Evolutionary conservation across 2,113 vertebrate species (phyloP), one percentile per base, ranked within the genome.

Genomic region (Pangasianodon gigas): DNA sequence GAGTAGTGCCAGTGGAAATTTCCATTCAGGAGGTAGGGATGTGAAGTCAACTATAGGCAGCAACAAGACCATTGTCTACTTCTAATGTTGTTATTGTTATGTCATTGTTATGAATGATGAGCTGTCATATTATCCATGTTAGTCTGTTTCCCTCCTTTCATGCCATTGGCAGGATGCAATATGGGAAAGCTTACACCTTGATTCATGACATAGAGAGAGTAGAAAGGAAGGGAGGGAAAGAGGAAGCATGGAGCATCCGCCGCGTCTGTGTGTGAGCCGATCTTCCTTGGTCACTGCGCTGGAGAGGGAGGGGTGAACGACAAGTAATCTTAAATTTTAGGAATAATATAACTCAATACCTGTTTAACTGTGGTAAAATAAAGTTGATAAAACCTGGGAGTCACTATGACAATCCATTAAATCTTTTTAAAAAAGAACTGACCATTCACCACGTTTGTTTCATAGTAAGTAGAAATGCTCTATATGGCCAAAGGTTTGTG

Each of bases 151-250:
- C 46, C 56, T 74, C 48, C 26, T 56, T 86, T 83, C 44, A 29
- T 85, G 67, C 56, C 65, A 77, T 3, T 48, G 56, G 79, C 90
- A 90, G 80, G 91, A 89, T 90, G 86, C 79, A 52, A 54, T 89
- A 41, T 75, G 92, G 93, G 87, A 91, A 91, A 81, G 85, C 60
- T 44, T 77, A 75, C 84, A 93, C 84, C 87, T 91, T 91, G 84
- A 85, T 86, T 90, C 52, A 88, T 65, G 83, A 91, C 86, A 84
- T 74, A 21, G 87, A 87, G 48, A 87, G 54, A 87, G 32, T 80
- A 79, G 74, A 88, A 91, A 90, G 91, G 88, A 86, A 93, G 74
- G 87, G 90, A 92, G 88, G 84, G 79, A 87, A 48, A 87, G 44
- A 87, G 90, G 88, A 92, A 90, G 86, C 54, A 19, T 58, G 87